Conservation (phyloP, 2,888 invertebrate species). For the Coelinius sp. region DNA sequence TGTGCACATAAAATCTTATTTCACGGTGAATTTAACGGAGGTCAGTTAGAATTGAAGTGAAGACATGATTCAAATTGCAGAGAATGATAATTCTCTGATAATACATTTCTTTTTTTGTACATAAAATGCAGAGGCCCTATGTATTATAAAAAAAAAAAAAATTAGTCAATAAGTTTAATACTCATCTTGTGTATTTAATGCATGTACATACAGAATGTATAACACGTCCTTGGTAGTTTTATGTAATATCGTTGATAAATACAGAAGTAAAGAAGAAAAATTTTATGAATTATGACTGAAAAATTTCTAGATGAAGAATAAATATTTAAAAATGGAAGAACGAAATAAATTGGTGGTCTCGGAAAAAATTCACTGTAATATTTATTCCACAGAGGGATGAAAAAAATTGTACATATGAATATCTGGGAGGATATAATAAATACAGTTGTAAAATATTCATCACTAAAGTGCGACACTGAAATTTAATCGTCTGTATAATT, state of each 20-base stretch:
- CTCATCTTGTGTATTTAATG: slow-evolving; percentile 41
- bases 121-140: slow-evolving; percentile 47
- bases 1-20: not conserved
- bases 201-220: slow-evolving; percentile 45
- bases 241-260: slow-evolving; percentile 27
- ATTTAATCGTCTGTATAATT: slow-evolving; percentile 69
- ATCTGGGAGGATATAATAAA: slow-evolving; percentile 38
- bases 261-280: slow-evolving; percentile 37
- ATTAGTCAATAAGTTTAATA: slow-evolving; percentile 37
- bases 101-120: slow-evolving; percentile 42
- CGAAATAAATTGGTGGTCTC: slow-evolving; percentile 23
- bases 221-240: slow-evolving; percentile 36
- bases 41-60: not conserved
- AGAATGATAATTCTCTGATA: slow-evolving; percentile 28
- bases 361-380: slow-evolving; percentile 27
- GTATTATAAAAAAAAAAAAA: slow-evolving; percentile 45
- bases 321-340: slow-evolving; percentile 29
- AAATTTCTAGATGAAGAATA: slow-evolving; percentile 29
- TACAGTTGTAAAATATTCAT: slow-evolving; percentile 53
- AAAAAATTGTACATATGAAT: slow-evolving; percentile 40
- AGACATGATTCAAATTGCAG: not conserved
- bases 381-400: slow-evolving; percentile 20
- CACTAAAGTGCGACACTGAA: slow-evolving; percentile 47
- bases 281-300: slow-evolving; percentile 26
- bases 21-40: slow-evolving; percentile 37